phyloP scores from a whole-genome alignment of 2,888 invertebrate genomes.

The Caprella mutica region DNA sequence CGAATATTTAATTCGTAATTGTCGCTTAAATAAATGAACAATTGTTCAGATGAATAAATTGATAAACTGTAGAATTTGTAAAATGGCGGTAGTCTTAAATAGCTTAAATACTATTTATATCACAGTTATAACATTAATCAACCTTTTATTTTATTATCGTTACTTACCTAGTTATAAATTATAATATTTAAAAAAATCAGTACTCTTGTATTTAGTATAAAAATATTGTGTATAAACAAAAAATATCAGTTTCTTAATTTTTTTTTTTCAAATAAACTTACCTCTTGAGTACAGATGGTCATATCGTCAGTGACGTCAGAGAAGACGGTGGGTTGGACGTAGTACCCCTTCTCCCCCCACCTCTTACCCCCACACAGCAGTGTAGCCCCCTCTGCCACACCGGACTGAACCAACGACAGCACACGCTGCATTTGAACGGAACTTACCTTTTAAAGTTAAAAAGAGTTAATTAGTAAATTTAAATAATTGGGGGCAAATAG shows the following conservation, averaged over 20 bases:
- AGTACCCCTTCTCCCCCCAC: constrained; percentile 58
- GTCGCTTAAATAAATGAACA: neutral
- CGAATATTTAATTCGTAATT: neutral
- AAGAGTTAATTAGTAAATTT: constrained; percentile 2
- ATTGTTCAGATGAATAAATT: neutral
- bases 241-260: neutral
- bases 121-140: no score
- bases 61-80: no score
- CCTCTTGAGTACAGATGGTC: constrained; percentile 44
- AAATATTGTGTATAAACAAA: neutral
- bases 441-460: constrained; percentile 49
- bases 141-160: no score
- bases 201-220: neutral
- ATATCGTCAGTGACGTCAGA: constrained; percentile 43
- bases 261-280: no score
- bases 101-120: no score
- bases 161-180: constrained; percentile 3
- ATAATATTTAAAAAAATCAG: constrained; percentile 9
- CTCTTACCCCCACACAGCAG: constrained; percentile 62
- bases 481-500: no score
- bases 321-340: constrained; percentile 46
- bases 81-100: no score
- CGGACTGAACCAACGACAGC: constrained; percentile 59
- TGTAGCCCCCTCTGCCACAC: constrained; percentile 66
- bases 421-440: constrained; percentile 63